These are phyloP conservation scores for Mesorhabditis spiculigera DNA, from an alignment of 2,888 invertebrate genomes.

Conservation along the genomic window DNA sequence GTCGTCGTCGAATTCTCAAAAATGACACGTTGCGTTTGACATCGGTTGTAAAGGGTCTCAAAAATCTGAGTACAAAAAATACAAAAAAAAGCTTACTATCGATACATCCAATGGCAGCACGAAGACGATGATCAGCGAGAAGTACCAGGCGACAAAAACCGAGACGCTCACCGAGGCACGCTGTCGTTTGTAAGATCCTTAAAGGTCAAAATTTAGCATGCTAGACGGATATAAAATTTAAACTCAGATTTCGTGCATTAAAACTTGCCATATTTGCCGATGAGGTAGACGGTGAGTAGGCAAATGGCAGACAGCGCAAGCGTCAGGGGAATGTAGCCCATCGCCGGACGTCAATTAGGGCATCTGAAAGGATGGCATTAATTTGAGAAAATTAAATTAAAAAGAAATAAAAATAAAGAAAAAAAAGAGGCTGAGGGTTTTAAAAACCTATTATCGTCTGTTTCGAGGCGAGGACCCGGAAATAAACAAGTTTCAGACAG, in stretches of 20 bases:
- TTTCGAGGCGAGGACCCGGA: background rate
- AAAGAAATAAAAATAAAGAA: background rate
- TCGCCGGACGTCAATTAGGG: background rate
- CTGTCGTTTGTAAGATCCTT: conserved; percentile 63
- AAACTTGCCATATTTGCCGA: background rate
- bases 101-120: conserved; percentile 94
- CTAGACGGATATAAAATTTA: no score
- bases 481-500: no score
- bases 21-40: conserved; percentile 30
- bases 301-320: background rate
- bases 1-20: conserved; percentile 17
- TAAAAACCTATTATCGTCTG: background rate
- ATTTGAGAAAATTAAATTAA: no score
- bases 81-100: conserved; percentile 62
- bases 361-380: background rate
- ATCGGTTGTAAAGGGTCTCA: conserved; percentile 54
- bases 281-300: background rate
- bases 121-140: conserved; percentile 94
- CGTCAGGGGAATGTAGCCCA: background rate
- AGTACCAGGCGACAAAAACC: conserved; percentile 95
- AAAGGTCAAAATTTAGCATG: background rate
- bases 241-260: no score
- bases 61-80: conserved; percentile 5
- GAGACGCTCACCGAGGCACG: conserved; percentile 87
- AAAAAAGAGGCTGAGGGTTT: background rate